Evolutionary conservation across 2,113 vertebrate species (phyloP).

Genomic region (Seriola rivoliana): DNA sequence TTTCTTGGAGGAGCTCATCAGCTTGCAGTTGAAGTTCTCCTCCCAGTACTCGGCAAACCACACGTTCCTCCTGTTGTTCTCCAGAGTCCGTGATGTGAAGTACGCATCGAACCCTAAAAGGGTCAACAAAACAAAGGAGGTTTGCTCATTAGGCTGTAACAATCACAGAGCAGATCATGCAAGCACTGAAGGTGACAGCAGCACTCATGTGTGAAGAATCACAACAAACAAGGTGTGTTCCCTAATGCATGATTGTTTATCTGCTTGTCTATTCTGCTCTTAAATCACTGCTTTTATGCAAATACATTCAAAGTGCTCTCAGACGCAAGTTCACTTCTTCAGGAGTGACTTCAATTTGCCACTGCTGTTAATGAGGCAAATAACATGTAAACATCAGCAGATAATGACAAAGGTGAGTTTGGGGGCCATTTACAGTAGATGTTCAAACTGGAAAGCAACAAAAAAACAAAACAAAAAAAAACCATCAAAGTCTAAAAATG

Average conservation of each 20-base stretch:
- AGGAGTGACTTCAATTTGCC: background rate
- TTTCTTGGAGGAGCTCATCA: slow-evolving; percentile 96
- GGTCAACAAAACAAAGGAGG: background rate
- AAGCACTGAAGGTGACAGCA: background rate
- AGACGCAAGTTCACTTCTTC: too few relatives aligned
- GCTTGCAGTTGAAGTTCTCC: slow-evolving; percentile 98
- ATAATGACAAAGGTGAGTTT: background rate
- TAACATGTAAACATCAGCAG: too few relatives aligned
- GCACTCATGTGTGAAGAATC: background rate
- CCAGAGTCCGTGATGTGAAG: slow-evolving; percentile 93
- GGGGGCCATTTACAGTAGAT: too few relatives aligned
- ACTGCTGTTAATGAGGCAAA: background rate
- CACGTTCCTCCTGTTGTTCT: slow-evolving; percentile 97
- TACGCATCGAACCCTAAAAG: slow-evolving; percentile 92
- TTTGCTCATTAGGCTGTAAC: background rate
- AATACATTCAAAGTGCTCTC: too few relatives aligned
- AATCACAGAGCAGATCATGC: background rate
- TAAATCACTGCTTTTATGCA: too few relatives aligned
- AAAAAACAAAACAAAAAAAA: too few relatives aligned
- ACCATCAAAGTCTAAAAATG: too few relatives aligned
- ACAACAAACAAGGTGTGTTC: too few relatives aligned
- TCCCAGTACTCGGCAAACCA: slow-evolving; percentile 99
- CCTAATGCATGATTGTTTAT: too few relatives aligned
- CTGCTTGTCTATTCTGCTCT: too few relatives aligned
- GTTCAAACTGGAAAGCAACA: too few relatives aligned